A percentile compares a stretch with the other conserved stretches of the same genome.
These are phyloP conservation scores for Sthenelais limicola DNA, from an alignment of 2,888 invertebrate species.

Conservation along the genomic window DNA sequence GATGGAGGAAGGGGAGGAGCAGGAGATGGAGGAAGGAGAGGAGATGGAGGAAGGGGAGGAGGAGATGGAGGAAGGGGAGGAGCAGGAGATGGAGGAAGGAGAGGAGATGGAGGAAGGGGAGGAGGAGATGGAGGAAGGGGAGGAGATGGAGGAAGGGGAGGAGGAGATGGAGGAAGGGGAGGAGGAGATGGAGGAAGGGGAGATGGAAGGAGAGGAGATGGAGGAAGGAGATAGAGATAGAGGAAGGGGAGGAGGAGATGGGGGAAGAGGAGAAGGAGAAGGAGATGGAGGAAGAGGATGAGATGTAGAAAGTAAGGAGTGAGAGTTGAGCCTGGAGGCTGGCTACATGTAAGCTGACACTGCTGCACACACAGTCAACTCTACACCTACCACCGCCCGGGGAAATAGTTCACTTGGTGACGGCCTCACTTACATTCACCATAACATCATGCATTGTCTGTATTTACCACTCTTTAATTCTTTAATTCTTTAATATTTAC, in stretches of 20 bases:
- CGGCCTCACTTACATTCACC: too few relatives aligned
- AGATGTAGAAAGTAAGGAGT: background rate
- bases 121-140: background rate
- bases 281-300: conserved; percentile 1
- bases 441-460: too few relatives aligned
- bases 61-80: background rate
- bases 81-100: too few relatives aligned
- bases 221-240: background rate
- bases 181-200: background rate
- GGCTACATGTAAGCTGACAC: too few relatives aligned
- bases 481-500: too few relatives aligned
- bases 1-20: background rate
- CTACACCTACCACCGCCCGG: too few relatives aligned
- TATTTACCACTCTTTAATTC: too few relatives aligned
- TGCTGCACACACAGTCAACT: too few relatives aligned
- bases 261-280: background rate
- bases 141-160: conserved; percentile 3
- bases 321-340: too few relatives aligned
- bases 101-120: background rate
- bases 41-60: background rate
- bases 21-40: background rate
- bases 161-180: background rate
- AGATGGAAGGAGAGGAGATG: background rate
- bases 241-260: background rate
- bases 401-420: too few relatives aligned